Percentiles rank a stretch among this genome's conserved stretches.
Evolutionary conservation across 2,888 invertebrate species (phyloP).

Genomic region (Sinodicranocentrus sp.): DNA sequence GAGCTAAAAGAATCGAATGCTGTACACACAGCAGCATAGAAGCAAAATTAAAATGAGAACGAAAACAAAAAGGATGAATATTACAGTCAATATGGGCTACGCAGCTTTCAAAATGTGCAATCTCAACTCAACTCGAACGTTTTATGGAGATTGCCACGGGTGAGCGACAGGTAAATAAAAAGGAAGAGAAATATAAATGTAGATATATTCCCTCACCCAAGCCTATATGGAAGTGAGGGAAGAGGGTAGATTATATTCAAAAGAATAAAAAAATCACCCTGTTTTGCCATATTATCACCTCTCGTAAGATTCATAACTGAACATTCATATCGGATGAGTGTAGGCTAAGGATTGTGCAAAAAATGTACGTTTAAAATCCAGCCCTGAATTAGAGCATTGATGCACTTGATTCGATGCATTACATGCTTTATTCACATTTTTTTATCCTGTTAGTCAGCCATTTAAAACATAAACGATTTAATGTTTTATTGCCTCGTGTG

Average conservation of each 20-base stretch:
- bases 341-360: too few relatives aligned
- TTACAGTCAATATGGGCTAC: too few relatives aligned
- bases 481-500: slow-evolving; percentile 61
- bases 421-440: slow-evolving; percentile 33
- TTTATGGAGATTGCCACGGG: slow-evolving; percentile 61
- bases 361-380: slow-evolving; percentile 10
- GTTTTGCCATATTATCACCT: too few relatives aligned
- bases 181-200: slow-evolving; percentile 18
- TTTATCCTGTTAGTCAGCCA: slow-evolving; percentile 47
- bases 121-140: slow-evolving; percentile 9
- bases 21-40: too few relatives aligned
- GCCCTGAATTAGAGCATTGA: slow-evolving; percentile 62
- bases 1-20: too few relatives aligned
- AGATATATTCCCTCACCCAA: too few relatives aligned
- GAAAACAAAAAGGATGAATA: slow-evolving; percentile 26
- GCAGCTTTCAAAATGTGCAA: background rate
- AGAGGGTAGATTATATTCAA: too few relatives aligned
- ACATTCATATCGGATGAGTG: too few relatives aligned
- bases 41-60: slow-evolving; percentile 64
- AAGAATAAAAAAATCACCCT: too few relatives aligned
- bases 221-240: too few relatives aligned
- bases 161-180: slow-evolving; percentile 65
- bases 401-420: slow-evolving; percentile 68
- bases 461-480: slow-evolving; percentile 63
- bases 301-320: too few relatives aligned